A percentile compares a stretch with the other conserved stretches of the same genome.
Evolutionary conservation across 2,113 vertebrate species (phyloP).

Genomic region (Chascanopsetta lugubris): DNA sequence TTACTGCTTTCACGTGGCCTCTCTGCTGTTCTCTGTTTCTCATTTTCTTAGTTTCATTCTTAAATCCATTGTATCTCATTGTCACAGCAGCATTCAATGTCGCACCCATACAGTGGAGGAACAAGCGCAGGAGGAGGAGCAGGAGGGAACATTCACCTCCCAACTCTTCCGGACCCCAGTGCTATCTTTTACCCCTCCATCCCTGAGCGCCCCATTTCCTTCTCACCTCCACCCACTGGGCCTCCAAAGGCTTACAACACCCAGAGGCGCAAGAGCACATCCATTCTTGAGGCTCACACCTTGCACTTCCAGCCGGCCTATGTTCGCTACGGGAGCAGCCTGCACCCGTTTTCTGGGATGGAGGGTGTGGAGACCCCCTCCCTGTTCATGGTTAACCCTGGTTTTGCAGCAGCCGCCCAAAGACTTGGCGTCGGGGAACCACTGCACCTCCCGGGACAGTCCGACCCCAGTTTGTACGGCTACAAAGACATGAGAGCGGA

Average conservation of each 20-base stretch:
- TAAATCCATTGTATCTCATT: slow-evolving; percentile 93
- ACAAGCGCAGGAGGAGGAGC: slow-evolving; percentile 80
- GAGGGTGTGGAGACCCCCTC: slow-evolving; percentile 71
- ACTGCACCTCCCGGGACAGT: slow-evolving; percentile 81
- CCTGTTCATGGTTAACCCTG: slow-evolving; percentile 77
- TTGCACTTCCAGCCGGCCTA: slow-evolving; percentile 91
- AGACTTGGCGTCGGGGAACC: slow-evolving; percentile 86
- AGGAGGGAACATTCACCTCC: slow-evolving; percentile 62
- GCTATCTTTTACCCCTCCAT: slow-evolving; percentile 90
- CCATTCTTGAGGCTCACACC: slow-evolving; percentile 95
- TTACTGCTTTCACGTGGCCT: slow-evolving; percentile 47
- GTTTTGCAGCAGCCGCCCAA: slow-evolving; percentile 82
- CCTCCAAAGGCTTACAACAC: slow-evolving; percentile 89
- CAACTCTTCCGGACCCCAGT: slow-evolving; percentile 88
- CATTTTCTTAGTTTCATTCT: slow-evolving; percentile 70
- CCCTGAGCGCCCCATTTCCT: slow-evolving; percentile 94
- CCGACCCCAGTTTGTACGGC: slow-evolving; percentile 82
- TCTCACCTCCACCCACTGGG: slow-evolving; percentile 93
- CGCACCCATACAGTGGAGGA: slow-evolving; percentile 83
- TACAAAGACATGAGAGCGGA: slow-evolving; percentile 87
- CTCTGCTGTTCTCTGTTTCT: slow-evolving; percentile 55
- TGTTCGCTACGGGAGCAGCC: slow-evolving; percentile 87
- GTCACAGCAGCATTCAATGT: slow-evolving; percentile 92
- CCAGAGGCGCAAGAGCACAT: slow-evolving; percentile 97
- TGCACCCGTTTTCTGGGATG: slow-evolving; percentile 84